These are phyloP conservation scores for Phoxinus dragarum DNA, from an alignment of 2,797 vertebrate genomes.

Conservation along the genomic window DNA sequence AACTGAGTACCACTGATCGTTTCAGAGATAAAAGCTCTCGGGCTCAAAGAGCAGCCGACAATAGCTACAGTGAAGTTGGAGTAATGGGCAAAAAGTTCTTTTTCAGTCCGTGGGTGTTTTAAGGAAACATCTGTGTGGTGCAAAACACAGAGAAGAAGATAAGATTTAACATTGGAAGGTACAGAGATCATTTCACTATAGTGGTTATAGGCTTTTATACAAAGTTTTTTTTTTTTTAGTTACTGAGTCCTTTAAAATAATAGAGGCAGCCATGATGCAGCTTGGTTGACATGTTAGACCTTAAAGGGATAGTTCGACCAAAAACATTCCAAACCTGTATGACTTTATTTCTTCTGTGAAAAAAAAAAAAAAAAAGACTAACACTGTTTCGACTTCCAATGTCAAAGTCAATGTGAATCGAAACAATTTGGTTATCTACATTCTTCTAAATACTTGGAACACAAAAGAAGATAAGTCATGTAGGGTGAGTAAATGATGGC, in stretches of 20 bases:
- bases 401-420: background rate
- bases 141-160: background rate
- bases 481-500: no score
- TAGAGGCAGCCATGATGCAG: background rate
- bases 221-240: background rate
- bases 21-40: constrained; percentile 26
- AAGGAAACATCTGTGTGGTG: background rate
- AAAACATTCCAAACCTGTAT: background rate
- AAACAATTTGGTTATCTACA: background rate
- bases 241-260: background rate
- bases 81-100: background rate
- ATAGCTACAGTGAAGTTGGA: constrained; percentile 20
- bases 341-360: background rate
- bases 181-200: background rate
- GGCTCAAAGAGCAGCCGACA: constrained; percentile 31
- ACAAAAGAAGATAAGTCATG: background rate
- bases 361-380: background rate
- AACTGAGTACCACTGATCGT: constrained; percentile 39
- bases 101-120: background rate
- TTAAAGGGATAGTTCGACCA: background rate
- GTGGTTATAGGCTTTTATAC: background rate
- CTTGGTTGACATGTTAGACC: background rate
- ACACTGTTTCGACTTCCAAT: background rate
- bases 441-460: background rate
- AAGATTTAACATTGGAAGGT: background rate